phyloP scores from a whole-genome alignment of 2,797 vertebrate genomes.

The Enteromius trimaculatus region DNA sequence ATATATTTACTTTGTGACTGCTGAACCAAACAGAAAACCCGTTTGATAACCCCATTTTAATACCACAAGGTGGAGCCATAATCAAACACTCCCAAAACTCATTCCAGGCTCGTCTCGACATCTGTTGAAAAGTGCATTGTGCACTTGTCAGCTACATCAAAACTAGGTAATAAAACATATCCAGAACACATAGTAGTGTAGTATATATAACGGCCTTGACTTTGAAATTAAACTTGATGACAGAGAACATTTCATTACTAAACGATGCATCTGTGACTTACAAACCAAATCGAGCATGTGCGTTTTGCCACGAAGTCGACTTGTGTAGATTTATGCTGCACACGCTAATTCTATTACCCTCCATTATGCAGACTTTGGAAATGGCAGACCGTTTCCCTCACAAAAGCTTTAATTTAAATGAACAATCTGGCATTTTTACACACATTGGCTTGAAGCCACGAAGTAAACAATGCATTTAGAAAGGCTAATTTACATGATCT shows the following conservation, averaged over 20 bases:
- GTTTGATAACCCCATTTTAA: no score
- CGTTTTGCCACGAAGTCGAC: neutral
- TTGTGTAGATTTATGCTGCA: neutral
- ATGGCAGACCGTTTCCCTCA: neutral
- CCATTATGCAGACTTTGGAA: neutral
- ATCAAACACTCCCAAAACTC: neutral
- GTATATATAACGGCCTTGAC: neutral
- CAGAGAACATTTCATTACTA: neutral
- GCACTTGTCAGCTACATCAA: slow-evolving; percentile 34
- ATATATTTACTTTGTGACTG: neutral
- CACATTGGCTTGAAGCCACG: neutral
- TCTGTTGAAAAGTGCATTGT: slow-evolving; percentile 14
- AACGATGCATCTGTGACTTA: neutral
- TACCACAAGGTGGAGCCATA: slow-evolving; percentile 20
- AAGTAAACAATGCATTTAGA: slow-evolving; percentile 35
- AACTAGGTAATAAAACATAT: neutral
- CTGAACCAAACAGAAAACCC: no score
- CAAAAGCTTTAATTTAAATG: slow-evolving; percentile 35
- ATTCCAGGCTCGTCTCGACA: neutral
- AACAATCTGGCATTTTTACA: neutral
- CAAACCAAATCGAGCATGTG: no score
- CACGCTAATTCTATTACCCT: slow-evolving; percentile 11
- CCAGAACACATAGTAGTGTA: neutral
- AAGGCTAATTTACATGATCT: slow-evolving; percentile 22
- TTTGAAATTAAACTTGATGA: neutral